Evolutionary conservation across 2,888 invertebrate species (phyloP), one percentile per base, ranked within the genome.

Genomic region (Polymixis lichenea): DNA sequence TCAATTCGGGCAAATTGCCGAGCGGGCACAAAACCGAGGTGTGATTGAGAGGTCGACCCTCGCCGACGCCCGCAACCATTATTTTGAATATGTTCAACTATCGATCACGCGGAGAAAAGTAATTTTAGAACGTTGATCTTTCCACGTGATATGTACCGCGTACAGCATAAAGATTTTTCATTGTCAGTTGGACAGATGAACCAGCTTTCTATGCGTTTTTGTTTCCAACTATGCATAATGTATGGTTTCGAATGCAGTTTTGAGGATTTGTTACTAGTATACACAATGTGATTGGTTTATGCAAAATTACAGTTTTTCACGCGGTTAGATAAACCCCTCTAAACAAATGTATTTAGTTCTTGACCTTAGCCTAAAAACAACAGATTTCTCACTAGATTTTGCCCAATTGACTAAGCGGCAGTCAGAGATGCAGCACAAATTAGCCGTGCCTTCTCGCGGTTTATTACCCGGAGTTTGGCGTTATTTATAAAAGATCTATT

Each of bases 401-500:
- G 55, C 43, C 28, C 61, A 69, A 78, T 82, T 78, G 66, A 76
- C 70, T 75, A 68, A 80, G 77, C 76, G 73, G 67, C 72, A 76
- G 71, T 77, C 71, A 66, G 58, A 46, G 62, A 32, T 68, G 72
- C 72, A 69, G 70, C 56, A 92, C 92, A 94, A 94, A 94, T 94
- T 94, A 90, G 90, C 90, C 90, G 91, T 89, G 83, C 85, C 83
- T 86, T 78, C 85, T 80, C 86, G 82, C 89, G 81, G 89, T 89
- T 88, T 87, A 85, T 84, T 89, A 86, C 87, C 85, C 85, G 80
- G 88, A 88, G 90, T 91, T 91, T 91, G 86, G 90, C 88, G 93
- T 94, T 95, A 95, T 95, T 95, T 95, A 95, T 95, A 95, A 94
- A 93, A 93, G 88, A 92, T 88, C 94, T 95, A 95, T 96, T 96